Evolutionary conservation across 2,797 vertebrate genomes (phyloP).

Genomic region (Lophotriccus pileatus): DNA sequence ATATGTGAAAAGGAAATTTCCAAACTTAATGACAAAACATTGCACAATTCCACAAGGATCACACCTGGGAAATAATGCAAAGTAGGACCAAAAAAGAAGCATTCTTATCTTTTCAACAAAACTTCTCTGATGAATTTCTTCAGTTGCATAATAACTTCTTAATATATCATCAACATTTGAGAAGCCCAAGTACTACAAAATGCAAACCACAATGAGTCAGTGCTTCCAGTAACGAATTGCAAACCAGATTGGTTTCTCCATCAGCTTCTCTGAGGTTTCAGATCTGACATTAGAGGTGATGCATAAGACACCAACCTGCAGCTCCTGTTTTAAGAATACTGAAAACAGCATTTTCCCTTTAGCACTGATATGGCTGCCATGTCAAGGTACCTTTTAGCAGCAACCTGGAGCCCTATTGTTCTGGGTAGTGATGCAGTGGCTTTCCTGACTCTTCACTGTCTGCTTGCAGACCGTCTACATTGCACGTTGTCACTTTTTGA

Average conservation of each 20-base stretch:
- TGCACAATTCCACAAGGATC: not conserved
- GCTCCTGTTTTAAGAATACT: not conserved
- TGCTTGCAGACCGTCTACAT: not conserved
- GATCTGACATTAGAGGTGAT: not conserved
- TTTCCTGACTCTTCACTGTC: not conserved
- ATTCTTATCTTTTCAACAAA: not conserved
- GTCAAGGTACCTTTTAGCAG: not conserved
- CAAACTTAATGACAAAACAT: not conserved
- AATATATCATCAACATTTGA: not conserved
- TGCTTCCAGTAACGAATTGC: conserved; percentile 10
- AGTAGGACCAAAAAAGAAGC: not conserved
- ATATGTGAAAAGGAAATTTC: not conserved
- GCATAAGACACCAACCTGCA: not conserved
- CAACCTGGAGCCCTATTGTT: not conserved
- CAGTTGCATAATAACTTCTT: not conserved
- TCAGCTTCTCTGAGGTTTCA: not conserved
- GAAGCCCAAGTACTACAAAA: not conserved
- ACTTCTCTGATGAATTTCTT: not conserved
- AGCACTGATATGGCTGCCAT: not conserved
- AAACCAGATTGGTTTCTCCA: not conserved
- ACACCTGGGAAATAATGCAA: not conserved
- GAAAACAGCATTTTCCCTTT: not conserved
- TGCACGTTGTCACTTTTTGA: not conserved
- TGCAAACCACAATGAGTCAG: not conserved
- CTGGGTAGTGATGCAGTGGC: fast-evolving